Evolutionary conservation across 2,888 invertebrate genomes (phyloP), one percentile per base, ranked within the genome.

Genomic region (Drosophila macrothrix): DNA sequence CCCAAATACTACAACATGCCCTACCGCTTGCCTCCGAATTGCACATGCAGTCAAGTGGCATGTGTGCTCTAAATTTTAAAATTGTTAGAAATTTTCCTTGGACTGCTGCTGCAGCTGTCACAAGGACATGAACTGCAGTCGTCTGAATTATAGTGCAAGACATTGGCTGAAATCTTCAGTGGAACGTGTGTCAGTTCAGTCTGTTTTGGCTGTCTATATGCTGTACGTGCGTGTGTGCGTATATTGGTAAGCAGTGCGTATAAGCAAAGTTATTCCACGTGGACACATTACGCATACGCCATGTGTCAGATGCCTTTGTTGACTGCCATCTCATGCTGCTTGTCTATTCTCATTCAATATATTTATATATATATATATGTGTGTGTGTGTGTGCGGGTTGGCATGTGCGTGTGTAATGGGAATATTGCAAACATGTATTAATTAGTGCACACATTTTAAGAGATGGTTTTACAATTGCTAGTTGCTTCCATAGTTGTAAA

Each of bases 111-210:
- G 73, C 91, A 89, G 88, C 91, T 86, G 85, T 87, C 90, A 88
- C 88, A 79, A 75, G 91, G 79, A 89, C 91, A 90, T 87, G 87
- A 90, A 86, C 86, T 90, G 90, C 87, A 88, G 76, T 59, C 70
- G 55, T 61, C 67, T 76, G 87, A 89, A 72, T 78, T 78, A 78
- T 84, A 73, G 61, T 58, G 52, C 69, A 75, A 90, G 84, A 81
- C 82, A 83, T 84, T 83, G 73, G 55, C 73, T 39, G 53, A 79
- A 84, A 66, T 73, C 83, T 76, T 71, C 35, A 59, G 41, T 70
- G 65, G 31, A 72, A 64, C 62, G 75, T 60, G 63, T 68, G 56
- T 52, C 43, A n/a, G 43, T 46, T 39, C 52, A 39, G 19, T 25
- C n/a, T 35, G 28, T 55, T 22, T 14, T 22, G 22, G 4, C 43